phyloP scores from a whole-genome alignment of 2,113 vertebrate species.

The Perca fluviatilis region DNA sequence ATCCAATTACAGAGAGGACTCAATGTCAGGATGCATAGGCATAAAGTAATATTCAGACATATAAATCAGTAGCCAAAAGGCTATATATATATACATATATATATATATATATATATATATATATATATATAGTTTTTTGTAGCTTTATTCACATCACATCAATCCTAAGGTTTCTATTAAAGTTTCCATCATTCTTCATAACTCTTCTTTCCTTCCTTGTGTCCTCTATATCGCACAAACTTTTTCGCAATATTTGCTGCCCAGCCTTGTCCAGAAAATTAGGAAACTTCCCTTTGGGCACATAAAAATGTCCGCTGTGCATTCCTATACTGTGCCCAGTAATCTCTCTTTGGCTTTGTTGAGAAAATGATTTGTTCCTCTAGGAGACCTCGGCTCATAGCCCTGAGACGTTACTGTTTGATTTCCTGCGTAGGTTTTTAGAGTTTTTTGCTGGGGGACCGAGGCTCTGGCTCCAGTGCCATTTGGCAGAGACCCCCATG shows the following conservation, averaged over 20 bases:
- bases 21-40: not conserved
- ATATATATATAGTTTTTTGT: not conserved
- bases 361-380: constrained; percentile 82
- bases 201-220: constrained; percentile 36
- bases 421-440: constrained; percentile 80
- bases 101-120: too few relatives aligned
- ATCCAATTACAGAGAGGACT: not conserved
- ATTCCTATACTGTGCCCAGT: constrained; percentile 78
- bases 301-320: constrained; percentile 76
- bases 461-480: constrained; percentile 66
- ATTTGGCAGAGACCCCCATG: constrained; percentile 72
- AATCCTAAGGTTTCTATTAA: constrained; percentile 12
- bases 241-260: constrained; percentile 76
- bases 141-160: constrained; percentile 3
- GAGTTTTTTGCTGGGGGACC: constrained; percentile 73
- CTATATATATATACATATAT: not conserved
- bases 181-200: constrained; percentile 46
- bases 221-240: constrained; percentile 65
- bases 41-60: constrained; percentile 14
- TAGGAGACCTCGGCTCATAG: constrained; percentile 80
- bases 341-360: constrained; percentile 81
- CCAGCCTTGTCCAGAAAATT: constrained; percentile 77
- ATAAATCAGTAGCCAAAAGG: not conserved
- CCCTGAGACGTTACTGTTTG: constrained; percentile 81
- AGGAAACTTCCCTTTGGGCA: constrained; percentile 76